phyloP scores from a whole-genome alignment of 2,113 vertebrate genomes.

The Leucosticte australis region DNA sequence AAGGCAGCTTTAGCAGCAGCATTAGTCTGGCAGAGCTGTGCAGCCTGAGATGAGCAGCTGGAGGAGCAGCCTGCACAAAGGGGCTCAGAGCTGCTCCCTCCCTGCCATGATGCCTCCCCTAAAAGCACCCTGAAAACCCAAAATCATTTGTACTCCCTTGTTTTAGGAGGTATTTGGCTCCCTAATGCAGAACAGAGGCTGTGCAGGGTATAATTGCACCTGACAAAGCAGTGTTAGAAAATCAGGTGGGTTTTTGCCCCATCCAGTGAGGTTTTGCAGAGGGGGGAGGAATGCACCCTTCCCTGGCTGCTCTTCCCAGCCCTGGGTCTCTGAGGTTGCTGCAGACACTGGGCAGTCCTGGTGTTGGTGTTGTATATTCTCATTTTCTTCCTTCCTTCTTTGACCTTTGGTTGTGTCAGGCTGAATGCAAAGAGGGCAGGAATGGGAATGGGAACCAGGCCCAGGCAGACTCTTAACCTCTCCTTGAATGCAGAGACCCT shows the following conservation, averaged over 20 bases:
- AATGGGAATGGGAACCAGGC: neutral
- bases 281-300: neutral
- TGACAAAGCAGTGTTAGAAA: neutral
- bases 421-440: neutral
- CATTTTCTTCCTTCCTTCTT: neutral
- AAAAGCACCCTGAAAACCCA: neutral
- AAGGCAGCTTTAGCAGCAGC: conserved; percentile 32
- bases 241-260: neutral
- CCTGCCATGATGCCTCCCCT: neutral
- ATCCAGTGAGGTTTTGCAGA: neutral
- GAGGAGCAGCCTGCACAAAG: conserved; percentile 39
- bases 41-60: neutral
- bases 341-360: neutral
- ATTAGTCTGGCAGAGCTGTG: neutral
- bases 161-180: neutral
- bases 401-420: neutral
- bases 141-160: neutral
- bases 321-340: neutral
- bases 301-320: neutral
- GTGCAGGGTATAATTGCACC: neutral
- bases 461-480: neutral
- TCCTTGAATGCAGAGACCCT: neutral
- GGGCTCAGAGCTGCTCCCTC: neutral
- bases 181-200: neutral
- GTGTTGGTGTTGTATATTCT: neutral